These are phyloP conservation scores for Petrolisthes manimaculis DNA, from an alignment of 2,888 invertebrate genomes.

Conservation along the genomic window DNA sequence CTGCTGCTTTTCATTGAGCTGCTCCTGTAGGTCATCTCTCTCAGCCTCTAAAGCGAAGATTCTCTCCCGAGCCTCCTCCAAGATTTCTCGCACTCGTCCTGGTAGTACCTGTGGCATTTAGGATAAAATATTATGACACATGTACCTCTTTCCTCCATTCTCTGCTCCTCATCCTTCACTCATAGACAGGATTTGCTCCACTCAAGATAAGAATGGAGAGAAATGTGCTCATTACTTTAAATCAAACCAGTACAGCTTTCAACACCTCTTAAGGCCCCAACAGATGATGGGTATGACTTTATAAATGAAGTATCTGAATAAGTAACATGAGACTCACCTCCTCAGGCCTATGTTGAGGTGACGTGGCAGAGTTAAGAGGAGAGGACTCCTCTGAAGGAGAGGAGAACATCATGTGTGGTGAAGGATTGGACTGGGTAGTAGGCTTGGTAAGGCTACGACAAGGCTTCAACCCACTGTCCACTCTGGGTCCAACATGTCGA, in stretches of 20 bases:
- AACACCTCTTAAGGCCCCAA: too few relatives aligned
- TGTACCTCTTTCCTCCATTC: too few relatives aligned
- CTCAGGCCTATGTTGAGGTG: constrained; percentile 18
- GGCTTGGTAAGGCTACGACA: not conserved
- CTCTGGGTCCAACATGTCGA: constrained; percentile 50
- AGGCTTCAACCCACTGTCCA: constrained; percentile 58
- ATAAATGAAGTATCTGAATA: too few relatives aligned
- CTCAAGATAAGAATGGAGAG: too few relatives aligned
- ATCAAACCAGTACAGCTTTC: too few relatives aligned
- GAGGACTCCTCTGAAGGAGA: constrained; percentile 33
- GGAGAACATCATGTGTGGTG: not conserved
- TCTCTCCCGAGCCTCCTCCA: constrained; percentile 57
- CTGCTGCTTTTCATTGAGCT: constrained; percentile 42
- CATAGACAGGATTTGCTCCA: too few relatives aligned
- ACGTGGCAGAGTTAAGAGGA: not conserved
- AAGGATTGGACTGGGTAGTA: not conserved
- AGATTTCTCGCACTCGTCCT: constrained; percentile 45
- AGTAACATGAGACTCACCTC: not conserved
- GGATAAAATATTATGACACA: too few relatives aligned
- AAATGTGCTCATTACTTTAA: too few relatives aligned
- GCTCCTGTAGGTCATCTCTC: constrained; percentile 48
- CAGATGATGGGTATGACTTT: not conserved
- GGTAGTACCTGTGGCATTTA: constrained; percentile 32
- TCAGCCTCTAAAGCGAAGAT: constrained; percentile 48
- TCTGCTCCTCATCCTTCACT: too few relatives aligned